Conservation (phyloP, 2,113 vertebrate genomes). For the Paradoxurus hermaphroditus region DNA sequence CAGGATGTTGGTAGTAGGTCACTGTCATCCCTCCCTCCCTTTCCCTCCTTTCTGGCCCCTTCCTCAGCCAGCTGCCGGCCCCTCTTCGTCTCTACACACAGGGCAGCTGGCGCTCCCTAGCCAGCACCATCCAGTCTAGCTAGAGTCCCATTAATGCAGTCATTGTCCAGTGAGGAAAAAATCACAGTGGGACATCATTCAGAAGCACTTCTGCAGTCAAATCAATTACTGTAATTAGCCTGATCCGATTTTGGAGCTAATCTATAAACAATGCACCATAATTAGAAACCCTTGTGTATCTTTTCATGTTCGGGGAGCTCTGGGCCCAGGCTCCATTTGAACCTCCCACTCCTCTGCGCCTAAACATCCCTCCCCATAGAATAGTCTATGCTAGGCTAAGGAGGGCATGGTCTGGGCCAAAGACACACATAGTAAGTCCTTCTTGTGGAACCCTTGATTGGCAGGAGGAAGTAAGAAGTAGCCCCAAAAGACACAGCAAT, state of each 20-base stretch:
- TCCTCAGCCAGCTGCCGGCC: not conserved
- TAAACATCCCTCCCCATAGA: not conserved
- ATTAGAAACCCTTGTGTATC: conserved; percentile 51
- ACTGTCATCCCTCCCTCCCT: not conserved
- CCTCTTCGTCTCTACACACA: not conserved
- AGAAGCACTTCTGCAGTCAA: conserved; percentile 57
- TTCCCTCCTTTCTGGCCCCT: not conserved
- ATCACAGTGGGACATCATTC: conserved; percentile 46
- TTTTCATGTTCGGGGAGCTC: conserved; percentile 22
- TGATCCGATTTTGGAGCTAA: conserved; percentile 69
- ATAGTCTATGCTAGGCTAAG: not conserved
- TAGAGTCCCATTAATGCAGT: conserved; percentile 18
- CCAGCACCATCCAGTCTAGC: not conserved
- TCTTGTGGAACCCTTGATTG: not conserved
- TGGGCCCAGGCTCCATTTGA: not conserved
- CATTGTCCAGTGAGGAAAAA: conserved; percentile 35
- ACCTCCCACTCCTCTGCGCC: not conserved
- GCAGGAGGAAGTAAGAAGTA: not conserved
- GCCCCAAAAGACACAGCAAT: not conserved
- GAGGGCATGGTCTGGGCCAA: not conserved
- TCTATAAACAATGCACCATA: conserved; percentile 63
- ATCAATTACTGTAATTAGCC: conserved; percentile 71
- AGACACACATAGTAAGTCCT: not conserved
- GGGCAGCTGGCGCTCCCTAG: not conserved
- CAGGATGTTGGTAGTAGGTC: not conserved